Evolutionary conservation across 2,888 invertebrate species (phyloP), one percentile per base, ranked within the genome.

Genomic region (Dasypogon diadema): DNA sequence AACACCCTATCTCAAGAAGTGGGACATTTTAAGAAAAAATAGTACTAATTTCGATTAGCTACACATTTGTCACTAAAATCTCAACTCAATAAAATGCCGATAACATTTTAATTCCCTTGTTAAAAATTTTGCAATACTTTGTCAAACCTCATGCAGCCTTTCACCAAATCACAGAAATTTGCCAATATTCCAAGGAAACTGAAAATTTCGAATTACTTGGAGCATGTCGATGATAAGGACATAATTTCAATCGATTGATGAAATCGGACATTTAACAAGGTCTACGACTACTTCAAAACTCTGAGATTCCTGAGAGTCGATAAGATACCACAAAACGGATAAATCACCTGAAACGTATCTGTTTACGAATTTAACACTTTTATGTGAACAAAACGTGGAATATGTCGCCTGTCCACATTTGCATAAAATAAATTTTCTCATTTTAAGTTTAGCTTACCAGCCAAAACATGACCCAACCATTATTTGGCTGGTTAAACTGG

Each of bases 341-440:
- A 60, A 34, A 60, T 60, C 60, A 60, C 60, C 21, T 16, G 12
- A 12, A 60, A 30, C 5, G 30, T 14, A 34, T 37, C 30, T 37
- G 60, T 60, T 60, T 60, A 60, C 60, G 21, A 37, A 37, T 21
- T 60, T 37, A 60, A 60, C 37, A 37, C 37, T 21, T 42, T 60
- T 30, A 30, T 30, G 12, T 60, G 60, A 60, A 60, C 60, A 60
- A 60, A 60, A 60, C 60, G 34, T 60, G 24, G 26, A 37, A 60
- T 18, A 42, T 60, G 37, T 60, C 37, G 10, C 10, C 60, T 60
- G 37, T 37, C 60, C 37, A 60, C 60, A 60, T 60, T 60, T 34
- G 34, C 60, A 60, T 37, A 34, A 60, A 60, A 60, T 60, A 60
- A 60, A 60, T 60, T 60, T 60, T n/a, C 37, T 21, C 34, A 18